Evolutionary conservation across 64 coral and sea anemone species (phyloP).

Genomic region (Exaiptasia diaphana): DNA sequence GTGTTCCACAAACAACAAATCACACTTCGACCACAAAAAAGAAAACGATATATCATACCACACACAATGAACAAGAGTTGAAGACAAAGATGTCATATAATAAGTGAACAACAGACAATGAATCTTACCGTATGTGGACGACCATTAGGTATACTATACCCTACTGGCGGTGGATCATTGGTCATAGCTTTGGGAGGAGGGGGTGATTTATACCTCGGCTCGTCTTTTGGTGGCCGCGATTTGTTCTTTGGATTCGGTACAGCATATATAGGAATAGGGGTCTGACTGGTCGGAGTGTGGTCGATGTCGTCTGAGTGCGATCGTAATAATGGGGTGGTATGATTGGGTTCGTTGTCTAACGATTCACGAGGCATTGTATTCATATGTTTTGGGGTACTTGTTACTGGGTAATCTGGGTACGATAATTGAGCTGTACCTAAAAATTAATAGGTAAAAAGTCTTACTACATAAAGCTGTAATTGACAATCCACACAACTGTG

Average conservation of each 20-base stretch:
- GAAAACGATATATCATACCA: too few species aligned
- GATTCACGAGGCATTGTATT: background rate
- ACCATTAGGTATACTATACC: constrained; percentile 14
- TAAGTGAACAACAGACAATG: background rate
- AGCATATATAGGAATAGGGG: background rate
- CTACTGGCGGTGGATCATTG: constrained; percentile 40
- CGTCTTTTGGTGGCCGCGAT: background rate
- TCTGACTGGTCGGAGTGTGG: background rate
- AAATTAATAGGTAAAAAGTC: too few species aligned
- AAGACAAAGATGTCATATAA: background rate
- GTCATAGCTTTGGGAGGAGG: background rate
- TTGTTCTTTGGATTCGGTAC: background rate
- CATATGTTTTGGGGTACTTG: background rate
- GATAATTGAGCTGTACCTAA: too few species aligned
- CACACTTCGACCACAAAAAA: too few species aligned
- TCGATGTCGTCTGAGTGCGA: constrained; percentile 5
- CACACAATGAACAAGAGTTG: too few species aligned
- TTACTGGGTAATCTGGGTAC: constrained; percentile 3
- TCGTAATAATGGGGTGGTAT: background rate
- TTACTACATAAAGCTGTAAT: too few species aligned
- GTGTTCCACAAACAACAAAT: too few species aligned
- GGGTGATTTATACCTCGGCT: background rate
- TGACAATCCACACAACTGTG: too few species aligned
- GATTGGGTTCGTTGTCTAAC: background rate
- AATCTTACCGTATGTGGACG: too few species aligned